Evolutionary conservation across 2,113 vertebrate species (phyloP).

Genomic region (Sinosuthora webbiana): DNA sequence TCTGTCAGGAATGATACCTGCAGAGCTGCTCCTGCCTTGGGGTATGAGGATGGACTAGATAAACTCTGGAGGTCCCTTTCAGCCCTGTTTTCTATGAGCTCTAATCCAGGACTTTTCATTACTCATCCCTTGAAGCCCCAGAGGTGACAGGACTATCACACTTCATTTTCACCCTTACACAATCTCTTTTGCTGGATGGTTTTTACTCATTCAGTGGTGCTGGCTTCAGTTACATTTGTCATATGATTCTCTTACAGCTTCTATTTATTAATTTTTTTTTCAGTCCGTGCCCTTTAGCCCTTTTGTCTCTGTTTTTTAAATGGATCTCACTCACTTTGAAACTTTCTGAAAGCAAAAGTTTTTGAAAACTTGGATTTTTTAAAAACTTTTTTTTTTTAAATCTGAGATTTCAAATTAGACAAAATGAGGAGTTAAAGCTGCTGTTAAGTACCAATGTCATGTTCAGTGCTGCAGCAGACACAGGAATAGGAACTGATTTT

Average conservation of each 20-base stretch:
- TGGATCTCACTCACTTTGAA: background rate
- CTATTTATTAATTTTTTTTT: background rate
- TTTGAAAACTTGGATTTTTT: background rate
- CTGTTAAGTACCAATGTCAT: background rate
- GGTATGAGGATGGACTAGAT: background rate
- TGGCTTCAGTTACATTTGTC: conserved; percentile 3
- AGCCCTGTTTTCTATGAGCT: conserved; percentile 2
- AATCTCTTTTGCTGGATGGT: background rate
- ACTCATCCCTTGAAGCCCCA: background rate
- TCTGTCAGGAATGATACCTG: background rate
- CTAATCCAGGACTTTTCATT: background rate
- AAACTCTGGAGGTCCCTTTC: background rate
- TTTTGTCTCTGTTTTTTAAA: background rate
- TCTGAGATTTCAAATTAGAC: background rate
- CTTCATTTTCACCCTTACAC: background rate
- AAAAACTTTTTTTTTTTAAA: rapidly evolving
- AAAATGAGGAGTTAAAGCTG: background rate
- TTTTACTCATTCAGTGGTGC: conserved; percentile 1
- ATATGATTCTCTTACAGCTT: background rate
- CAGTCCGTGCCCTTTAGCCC: background rate
- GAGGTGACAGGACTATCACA: conserved; percentile 8
- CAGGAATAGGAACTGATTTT: background rate
- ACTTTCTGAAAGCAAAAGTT: background rate
- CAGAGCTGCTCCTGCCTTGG: conserved; percentile 2
- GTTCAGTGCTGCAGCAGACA: background rate